Evolutionary conservation across 2,113 vertebrate species (phyloP), one percentile per base, ranked within the genome.

Genomic region (Pomatostomus ruficeps): DNA sequence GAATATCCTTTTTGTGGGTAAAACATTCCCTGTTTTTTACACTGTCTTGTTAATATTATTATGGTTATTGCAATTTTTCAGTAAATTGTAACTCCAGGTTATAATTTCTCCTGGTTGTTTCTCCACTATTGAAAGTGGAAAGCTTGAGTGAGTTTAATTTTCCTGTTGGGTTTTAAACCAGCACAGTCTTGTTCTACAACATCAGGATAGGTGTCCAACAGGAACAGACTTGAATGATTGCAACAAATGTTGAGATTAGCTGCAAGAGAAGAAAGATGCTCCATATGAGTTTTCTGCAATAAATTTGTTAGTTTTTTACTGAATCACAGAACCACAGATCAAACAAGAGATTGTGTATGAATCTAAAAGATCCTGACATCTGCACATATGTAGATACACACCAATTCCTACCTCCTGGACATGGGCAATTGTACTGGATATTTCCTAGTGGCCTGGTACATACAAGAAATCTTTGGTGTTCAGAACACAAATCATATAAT

Each of bases 381-480:
- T 40, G 9, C 14, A 29, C 8, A 22, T 36, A 25, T 0, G 0
- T 6, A 80, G 31, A 42, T 42, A 31, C 0, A 2, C 28, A 59
- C 5, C 23, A 78, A 36, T 61, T 66, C 17, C 31, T 79, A 33
- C 46, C 20, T 48, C 22, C 35, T 73, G 7, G 54, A 8, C 15
- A 7, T 6, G 1, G 17, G 7, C 14, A 72, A 43, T 46, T 2
- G 0, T n/a, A 65, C 22, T 29, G 7, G n/a, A 15, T 43, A 25
- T 55, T 77, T 91, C 45, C 36, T 85, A 35, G 15, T 25, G 29
- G 10, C 21, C n/a, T 55, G 11, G 8, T 36, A 19, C 1, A 2
- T 54, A 49, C 18, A 68, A 45, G 18, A 73, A 51, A 45, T 40
- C 3, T 4, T 73, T 38, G 10, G 9, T 46, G 23, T 52, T 80